Conservation (phyloP, 2,113 vertebrate species). For the Marmota monax region DNA sequence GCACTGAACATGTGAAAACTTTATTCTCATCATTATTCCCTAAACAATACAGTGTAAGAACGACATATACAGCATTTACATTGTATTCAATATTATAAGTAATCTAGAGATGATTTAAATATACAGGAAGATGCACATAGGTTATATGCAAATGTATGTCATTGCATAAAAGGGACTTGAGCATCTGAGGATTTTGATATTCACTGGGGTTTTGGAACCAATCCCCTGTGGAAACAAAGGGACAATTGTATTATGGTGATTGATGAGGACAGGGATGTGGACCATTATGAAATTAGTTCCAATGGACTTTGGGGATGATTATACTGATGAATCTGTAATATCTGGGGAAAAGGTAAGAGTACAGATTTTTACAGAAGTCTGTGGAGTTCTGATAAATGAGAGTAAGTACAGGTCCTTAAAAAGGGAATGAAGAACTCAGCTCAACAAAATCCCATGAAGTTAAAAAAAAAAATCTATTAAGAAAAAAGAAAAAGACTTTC, state of each 20-base stretch:
- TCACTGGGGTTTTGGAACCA: background rate
- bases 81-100: background rate
- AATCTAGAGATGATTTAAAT: background rate
- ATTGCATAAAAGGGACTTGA: background rate
- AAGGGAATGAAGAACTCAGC: background rate
- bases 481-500: no score
- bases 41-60: background rate
- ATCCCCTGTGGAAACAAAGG: background rate
- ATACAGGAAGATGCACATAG: background rate
- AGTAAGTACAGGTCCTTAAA: background rate
- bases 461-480: background rate
- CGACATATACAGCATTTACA: background rate
- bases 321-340: background rate
- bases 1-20: background rate
- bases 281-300: background rate
- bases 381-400: background rate
- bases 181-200: background rate
- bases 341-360: background rate
- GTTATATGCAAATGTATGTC: background rate
- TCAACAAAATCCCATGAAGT: constrained; percentile 15
- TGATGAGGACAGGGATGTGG: background rate
- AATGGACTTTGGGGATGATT: background rate
- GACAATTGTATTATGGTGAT: background rate
- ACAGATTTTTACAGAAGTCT: background rate
- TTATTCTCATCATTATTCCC: background rate